Base-by-base conservation (phyloP, 2,888 invertebrate genomes). In the Cosmopolites sordidus region DNA sequence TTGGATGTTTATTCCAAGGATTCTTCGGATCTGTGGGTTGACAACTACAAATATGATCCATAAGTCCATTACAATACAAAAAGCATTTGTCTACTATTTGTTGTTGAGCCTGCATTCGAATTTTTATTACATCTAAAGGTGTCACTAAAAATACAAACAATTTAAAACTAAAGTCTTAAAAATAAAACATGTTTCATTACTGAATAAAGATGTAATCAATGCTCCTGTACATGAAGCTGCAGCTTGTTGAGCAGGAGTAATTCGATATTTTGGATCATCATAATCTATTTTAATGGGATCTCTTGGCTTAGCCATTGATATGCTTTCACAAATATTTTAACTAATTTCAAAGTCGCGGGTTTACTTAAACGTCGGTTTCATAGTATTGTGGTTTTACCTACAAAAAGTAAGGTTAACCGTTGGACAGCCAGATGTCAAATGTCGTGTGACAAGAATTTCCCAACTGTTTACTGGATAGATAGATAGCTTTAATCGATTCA, bases 121-220 rank as follows among this genome's bases (percentile, higher is more conserved):
- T 95, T 79, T 99, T 99, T 1, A 99, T 91, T n/a, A 99, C 99
- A 78, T 99, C 99, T 62, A 99, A 76, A 0, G 99, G 99, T 0
- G 99, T 99, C 77, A 98, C 96, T 95, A 73, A 29, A 79, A 81
- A 39, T 33, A 37, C 11, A 4, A 37, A 37, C 11, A 37, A 37
- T 47, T 40, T 12, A 43, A 44, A 41, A 14, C n/a, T 9, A 17
- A n/a, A 15, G 46, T 42, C 47, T 22, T 29, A 55, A 47, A 48
- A 49, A 57, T 42, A 53, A 15, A 15, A 8, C 15, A 16, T 45
- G 16, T 52, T 27, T 48, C 6, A 79, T 79, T 79, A 93, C 92
- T 90, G 66, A 93, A 84, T 55, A 92, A 69, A 41, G 94, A 93
- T 68, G 95, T 95, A 70, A 93, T 77, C 59, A 94, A 74, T 11